Conservation (phyloP, 2,888 invertebrate species). For the Pomacea canaliculata region DNA sequence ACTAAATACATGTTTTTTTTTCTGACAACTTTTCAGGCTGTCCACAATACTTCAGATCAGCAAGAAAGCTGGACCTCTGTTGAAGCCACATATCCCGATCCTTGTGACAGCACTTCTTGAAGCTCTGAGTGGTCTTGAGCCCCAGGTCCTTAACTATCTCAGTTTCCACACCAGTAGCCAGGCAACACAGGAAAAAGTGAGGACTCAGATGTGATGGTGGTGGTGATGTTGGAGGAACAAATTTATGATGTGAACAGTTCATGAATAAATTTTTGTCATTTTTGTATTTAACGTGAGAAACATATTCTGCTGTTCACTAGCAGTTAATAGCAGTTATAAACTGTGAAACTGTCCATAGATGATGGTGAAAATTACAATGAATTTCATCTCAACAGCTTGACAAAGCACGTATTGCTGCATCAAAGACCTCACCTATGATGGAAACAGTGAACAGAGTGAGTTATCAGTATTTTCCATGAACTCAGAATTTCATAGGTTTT, state of each 20-base stretch:
- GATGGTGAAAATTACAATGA: background rate
- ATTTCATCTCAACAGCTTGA: conserved; percentile 72
- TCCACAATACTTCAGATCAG: conserved; percentile 89
- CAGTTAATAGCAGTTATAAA: too few species aligned
- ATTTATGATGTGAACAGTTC: too few species aligned
- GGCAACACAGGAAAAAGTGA: conserved; percentile 73
- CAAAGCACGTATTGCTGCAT: conserved; percentile 83
- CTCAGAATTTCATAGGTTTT: background rate
- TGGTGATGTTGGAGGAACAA: background rate
- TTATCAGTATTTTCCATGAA: background rate
- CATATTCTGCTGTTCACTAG: too few species aligned
- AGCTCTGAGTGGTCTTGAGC: conserved; percentile 82
- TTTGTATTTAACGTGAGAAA: too few species aligned
- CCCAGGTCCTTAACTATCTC: conserved; percentile 83
- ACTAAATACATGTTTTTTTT: background rate
- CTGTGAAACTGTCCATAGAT: too few species aligned
- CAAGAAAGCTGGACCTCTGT: conserved; percentile 80
- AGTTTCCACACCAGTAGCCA: conserved; percentile 81
- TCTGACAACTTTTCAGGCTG: conserved; percentile 73
- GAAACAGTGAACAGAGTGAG: conserved; percentile 81
- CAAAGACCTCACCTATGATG: conserved; percentile 87
- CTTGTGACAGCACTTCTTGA: conserved; percentile 87
- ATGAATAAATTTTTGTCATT: too few species aligned
- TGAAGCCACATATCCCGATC: conserved; percentile 84
- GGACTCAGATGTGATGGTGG: background rate